Conservation (phyloP, 2,888 invertebrate species). For the Apodemia duryi region DNA sequence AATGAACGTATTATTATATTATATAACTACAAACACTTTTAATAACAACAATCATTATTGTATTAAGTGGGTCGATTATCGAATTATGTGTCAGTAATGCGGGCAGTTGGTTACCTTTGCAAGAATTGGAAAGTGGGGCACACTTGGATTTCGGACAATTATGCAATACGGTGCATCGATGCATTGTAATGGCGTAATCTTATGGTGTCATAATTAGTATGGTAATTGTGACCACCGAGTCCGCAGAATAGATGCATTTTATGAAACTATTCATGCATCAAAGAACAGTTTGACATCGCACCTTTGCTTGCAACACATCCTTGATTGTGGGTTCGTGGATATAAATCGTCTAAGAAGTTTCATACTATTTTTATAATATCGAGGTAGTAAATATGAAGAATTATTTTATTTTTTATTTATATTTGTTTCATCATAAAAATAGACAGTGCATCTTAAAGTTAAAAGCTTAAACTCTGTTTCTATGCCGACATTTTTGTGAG, state of each 20-base stretch:
- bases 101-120: conserved; percentile 36
- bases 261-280: conserved; percentile 1
- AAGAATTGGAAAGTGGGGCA: conserved; percentile 65
- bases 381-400: too few relatives aligned
- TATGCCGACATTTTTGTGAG: too few relatives aligned
- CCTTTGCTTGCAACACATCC: not conserved
- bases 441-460: too few relatives aligned
- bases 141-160: conserved; percentile 55
- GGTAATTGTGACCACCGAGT: not conserved
- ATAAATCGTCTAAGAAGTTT: not conserved
- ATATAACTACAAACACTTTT: conserved; percentile 26
- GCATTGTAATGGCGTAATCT: conserved; percentile 33
- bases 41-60: conserved; percentile 22
- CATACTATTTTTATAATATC: not conserved
- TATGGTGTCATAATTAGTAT: conserved; percentile 4
- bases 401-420: too few relatives aligned
- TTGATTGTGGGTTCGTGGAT: not conserved
- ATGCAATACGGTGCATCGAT: conserved; percentile 44
- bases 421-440: too few relatives aligned
- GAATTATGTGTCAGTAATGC: conserved; percentile 39
- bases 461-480: too few relatives aligned
- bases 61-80: conserved; percentile 32
- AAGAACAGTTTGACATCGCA: not conserved
- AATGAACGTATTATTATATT: conserved; percentile 15
- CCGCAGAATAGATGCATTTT: not conserved